Percentiles rank a stretch among this genome's conserved stretches.
Evolutionary conservation across 1,140 invertebrate species (phyloP).

Genomic region (Brevipalpus yothersi): DNA sequence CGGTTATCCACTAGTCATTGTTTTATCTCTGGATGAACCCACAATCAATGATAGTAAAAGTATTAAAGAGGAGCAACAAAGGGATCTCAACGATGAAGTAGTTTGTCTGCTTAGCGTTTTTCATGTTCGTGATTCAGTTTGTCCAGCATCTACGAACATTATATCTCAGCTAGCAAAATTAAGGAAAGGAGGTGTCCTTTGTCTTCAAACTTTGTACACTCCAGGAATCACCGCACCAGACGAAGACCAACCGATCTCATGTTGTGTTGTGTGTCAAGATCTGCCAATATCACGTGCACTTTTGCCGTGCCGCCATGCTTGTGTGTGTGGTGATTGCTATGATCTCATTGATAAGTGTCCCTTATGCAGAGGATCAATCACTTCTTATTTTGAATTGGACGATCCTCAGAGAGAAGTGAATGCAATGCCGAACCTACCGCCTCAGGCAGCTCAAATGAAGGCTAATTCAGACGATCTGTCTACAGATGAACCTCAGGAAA

Average conservation of each 20-base stretch:
- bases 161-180: conserved; percentile 54
- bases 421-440: too few species aligned
- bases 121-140: conserved; percentile 47
- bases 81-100: conserved; percentile 1
- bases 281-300: conserved; percentile 45
- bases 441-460: too few species aligned
- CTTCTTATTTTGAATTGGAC: conserved; percentile 34
- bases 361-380: conserved; percentile 49
- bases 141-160: conserved; percentile 44
- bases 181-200: conserved; percentile 39
- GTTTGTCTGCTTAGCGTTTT: conserved; percentile 38
- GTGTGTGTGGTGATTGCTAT: conserved; percentile 49
- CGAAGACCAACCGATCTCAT: conserved; percentile 26
- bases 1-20: conserved; percentile 7
- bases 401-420: too few species aligned
- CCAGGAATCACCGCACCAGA: conserved; percentile 21
- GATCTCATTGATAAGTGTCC: conserved; percentile 46
- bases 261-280: conserved; percentile 53
- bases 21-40: neutral
- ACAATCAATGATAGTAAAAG: too few species aligned
- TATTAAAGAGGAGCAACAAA: neutral
- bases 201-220: conserved; percentile 16
- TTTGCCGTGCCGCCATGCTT: conserved; percentile 52
- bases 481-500: too few species aligned
- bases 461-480: too few species aligned